These are phyloP conservation scores for Oligia strigilis DNA, from an alignment of 2,888 invertebrate genomes.

Conservation along the genomic window DNA sequence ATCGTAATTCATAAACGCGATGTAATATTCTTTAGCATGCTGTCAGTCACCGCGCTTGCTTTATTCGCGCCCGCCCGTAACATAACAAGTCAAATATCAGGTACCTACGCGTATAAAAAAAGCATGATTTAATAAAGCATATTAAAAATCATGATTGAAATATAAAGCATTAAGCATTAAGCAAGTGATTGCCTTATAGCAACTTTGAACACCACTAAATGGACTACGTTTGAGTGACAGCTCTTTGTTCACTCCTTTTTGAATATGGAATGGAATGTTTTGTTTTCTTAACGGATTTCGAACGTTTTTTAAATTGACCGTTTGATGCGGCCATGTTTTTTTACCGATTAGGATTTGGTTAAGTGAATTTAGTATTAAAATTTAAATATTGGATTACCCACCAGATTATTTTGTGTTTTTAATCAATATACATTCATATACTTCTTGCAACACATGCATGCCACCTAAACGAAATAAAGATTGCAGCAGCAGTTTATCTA, in stretches of 20 bases:
- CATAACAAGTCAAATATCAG: too few relatives aligned
- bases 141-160: too few relatives aligned
- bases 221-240: slow-evolving; percentile 84
- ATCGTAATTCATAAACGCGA: too few relatives aligned
- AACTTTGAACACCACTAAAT: too few relatives aligned
- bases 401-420: background rate
- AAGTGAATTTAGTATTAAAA: slow-evolving; percentile 34
- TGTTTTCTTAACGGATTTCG: slow-evolving; percentile 74
- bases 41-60: too few relatives aligned
- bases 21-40: too few relatives aligned
- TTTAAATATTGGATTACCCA: slow-evolving; percentile 2
- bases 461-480: background rate
- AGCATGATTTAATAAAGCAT: too few relatives aligned
- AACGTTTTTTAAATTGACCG: slow-evolving; percentile 53
- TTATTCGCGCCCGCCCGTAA: too few relatives aligned
- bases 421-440: background rate
- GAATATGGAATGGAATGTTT: slow-evolving; percentile 75
- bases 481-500: slow-evolving; percentile 1
- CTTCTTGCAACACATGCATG: background rate
- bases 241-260: slow-evolving; percentile 72
- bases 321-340: slow-evolving; percentile 43
- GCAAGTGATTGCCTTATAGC: too few relatives aligned
- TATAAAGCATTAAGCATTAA: too few relatives aligned
- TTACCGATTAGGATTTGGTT: slow-evolving; percentile 15
- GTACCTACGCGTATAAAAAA: too few relatives aligned